A percentile compares a stretch with the other conserved stretches of the same genome.
These are phyloP conservation scores for Microchirus variegatus DNA, from an alignment of 2,797 vertebrate genomes.

Conservation along the genomic window DNA sequence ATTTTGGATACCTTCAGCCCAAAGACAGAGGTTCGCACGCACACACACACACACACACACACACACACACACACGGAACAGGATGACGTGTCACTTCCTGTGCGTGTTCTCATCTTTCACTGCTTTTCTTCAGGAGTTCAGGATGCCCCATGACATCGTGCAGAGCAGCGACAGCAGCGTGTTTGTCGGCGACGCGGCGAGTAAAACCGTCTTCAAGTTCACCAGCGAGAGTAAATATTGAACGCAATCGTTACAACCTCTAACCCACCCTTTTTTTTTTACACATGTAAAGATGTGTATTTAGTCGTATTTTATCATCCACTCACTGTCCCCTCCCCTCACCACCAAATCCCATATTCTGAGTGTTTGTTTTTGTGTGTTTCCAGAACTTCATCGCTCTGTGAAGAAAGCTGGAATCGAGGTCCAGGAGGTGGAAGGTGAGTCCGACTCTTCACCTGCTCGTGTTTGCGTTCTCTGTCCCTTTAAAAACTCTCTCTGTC, in stretches of 20 bases:
- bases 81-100: too few relatives aligned
- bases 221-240: slow-evolving; percentile 90
- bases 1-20: slow-evolving; percentile 90
- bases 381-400: slow-evolving; percentile 92
- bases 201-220: slow-evolving; percentile 89
- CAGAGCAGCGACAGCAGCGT: slow-evolving; percentile 84
- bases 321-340: too few relatives aligned
- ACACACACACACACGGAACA: neutral
- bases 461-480: neutral
- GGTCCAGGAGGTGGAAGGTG: slow-evolving; percentile 92
- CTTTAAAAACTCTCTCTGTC: too few relatives aligned
- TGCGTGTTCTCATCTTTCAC: neutral
- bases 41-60: slow-evolving; percentile 11
- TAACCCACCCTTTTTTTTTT: too few relatives aligned
- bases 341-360: neutral
- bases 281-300: too few relatives aligned
- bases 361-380: neutral
- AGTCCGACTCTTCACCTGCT: neutral
- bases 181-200: slow-evolving; percentile 88
- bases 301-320: too few relatives aligned
- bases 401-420: slow-evolving; percentile 97
- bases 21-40: slow-evolving; percentile 83
- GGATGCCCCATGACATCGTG: slow-evolving; percentile 93
- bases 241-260: too few relatives aligned
- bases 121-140: slow-evolving; percentile 82